Percentiles rank a stretch among this genome's conserved stretches.
phyloP scores from a whole-genome alignment of 2,113 vertebrate species.

The Crotalus tigris region DNA sequence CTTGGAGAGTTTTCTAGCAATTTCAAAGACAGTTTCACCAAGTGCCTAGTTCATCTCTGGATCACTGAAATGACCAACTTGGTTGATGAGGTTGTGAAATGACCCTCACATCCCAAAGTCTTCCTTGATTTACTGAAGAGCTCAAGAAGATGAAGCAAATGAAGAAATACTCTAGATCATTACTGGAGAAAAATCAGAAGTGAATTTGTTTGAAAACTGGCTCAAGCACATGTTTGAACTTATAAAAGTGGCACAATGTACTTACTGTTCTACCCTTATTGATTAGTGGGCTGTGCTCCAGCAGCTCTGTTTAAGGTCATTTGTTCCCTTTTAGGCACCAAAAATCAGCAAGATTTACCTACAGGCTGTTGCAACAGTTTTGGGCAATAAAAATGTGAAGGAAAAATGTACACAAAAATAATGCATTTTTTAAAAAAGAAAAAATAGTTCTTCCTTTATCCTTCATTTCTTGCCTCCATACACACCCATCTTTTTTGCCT shows the following conservation, averaged over 20 bases:
- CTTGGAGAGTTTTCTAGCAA: background rate
- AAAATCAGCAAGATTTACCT: background rate
- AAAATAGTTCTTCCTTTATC: background rate
- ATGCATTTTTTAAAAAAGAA: background rate
- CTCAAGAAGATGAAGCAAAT: background rate
- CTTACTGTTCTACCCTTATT: background rate
- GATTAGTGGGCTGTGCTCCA: background rate
- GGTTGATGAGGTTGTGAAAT: background rate
- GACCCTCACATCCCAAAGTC: background rate
- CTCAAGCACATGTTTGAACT: background rate
- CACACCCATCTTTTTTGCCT: background rate
- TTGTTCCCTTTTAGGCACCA: background rate
- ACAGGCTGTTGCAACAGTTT: background rate
- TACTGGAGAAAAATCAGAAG: background rate
- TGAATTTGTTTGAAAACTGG: background rate
- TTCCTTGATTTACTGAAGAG: background rate
- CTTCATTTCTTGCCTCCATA: background rate
- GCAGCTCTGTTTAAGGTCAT: background rate
- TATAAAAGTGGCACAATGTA: background rate
- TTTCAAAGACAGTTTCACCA: background rate
- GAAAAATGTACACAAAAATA: background rate
- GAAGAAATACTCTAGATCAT: background rate
- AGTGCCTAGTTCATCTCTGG: background rate
- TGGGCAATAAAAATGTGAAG: background rate
- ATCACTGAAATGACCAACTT: background rate